Evolutionary conservation across 1,140 invertebrate species (phyloP), one percentile per base, ranked within the genome.

Genomic region (Drosophila prosaltans): DNA sequence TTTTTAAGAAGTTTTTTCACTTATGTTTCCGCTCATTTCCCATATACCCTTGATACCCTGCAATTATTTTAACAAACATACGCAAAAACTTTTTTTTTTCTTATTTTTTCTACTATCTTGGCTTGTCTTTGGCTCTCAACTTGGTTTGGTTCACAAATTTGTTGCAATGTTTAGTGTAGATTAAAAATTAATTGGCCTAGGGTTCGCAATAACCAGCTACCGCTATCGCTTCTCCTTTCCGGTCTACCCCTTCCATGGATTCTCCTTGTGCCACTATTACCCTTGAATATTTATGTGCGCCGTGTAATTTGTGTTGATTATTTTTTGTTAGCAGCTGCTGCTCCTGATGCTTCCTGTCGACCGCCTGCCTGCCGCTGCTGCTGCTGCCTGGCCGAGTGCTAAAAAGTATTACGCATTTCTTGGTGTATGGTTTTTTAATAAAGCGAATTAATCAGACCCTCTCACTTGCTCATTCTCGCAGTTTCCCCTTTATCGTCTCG

Each of bases 341-440:
- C 45, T 51, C 45, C 21, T 26, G 45, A 51, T 48, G 54, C 16
- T 26, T 30, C 16, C 30, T 65, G 63, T 39, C 6, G 21, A 41
- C 51, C 41, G 54, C 63, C 74, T 76, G 72, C 48, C 16, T 75
- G 72, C 59, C 55, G 72, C 41, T 16, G 43, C 45, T 16, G 45
- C 41, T 36, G 3, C 2, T 43, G 41, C 72, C 32, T 64, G 28
- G 65, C 55, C 72, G 70, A 78, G 75, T 78, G 75, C 75, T 78
- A 78, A 78, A 78, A 72, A 78, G 75, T 78, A 78, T 78, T 70
- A 66, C 72, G 74, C 79, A 66, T 81, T 84, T 74, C 70, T 74
- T 69, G 68, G 61, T 69, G 82, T 79, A 86, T 85, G 82, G 80
- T 88, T 88, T 88, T 86, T 86, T 88, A 89, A 88, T 88, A 89